Evolutionary conservation across 2,797 vertebrate species (phyloP).

Genomic region (Poecilia picta): DNA sequence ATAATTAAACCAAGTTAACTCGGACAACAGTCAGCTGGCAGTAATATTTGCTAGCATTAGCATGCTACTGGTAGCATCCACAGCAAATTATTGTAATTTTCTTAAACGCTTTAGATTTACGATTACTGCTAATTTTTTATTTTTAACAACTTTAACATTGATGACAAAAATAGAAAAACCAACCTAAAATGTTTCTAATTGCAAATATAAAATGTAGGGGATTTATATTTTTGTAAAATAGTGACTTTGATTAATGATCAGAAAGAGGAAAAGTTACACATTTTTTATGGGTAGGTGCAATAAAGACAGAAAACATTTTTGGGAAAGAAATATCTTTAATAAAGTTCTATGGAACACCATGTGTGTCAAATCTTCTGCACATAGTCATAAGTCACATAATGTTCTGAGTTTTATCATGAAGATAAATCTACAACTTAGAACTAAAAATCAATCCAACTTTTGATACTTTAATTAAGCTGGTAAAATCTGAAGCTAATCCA

Average conservation of each 20-base stretch:
- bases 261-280: background rate
- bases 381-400: too few species aligned
- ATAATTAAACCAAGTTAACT: background rate
- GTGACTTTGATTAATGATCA: too few species aligned
- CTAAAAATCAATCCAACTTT: background rate
- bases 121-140: too few species aligned
- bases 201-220: too few species aligned
- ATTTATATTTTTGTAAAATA: too few species aligned
- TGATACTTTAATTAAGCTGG: background rate
- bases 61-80: background rate
- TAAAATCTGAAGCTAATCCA: too few species aligned
- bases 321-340: background rate
- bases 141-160: background rate
- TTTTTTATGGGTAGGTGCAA: background rate
- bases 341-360: background rate
- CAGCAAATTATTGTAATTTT: background rate
- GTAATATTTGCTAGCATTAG: background rate
- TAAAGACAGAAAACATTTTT: background rate
- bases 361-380: too few species aligned
- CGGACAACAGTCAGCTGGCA: background rate
- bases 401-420: background rate
- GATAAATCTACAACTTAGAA: background rate
- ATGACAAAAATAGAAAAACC: background rate
- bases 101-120: background rate
- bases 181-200: too few species aligned